Evolutionary conservation across 2,888 invertebrate species (phyloP), one percentile per base, ranked within the genome.

Genomic region (Pantelozetes paolii): DNA sequence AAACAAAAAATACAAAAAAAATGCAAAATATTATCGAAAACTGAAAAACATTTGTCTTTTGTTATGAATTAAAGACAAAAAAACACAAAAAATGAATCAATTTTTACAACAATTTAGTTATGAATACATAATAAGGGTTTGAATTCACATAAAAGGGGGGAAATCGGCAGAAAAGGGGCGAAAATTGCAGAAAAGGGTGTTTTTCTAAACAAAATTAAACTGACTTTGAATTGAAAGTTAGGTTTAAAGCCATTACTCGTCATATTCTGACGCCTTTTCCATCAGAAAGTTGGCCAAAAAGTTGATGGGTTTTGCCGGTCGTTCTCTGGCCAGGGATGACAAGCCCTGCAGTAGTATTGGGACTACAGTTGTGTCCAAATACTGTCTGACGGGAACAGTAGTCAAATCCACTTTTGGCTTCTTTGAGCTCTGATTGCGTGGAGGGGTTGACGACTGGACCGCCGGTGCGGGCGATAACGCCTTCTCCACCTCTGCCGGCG

Each of bases 321-420:
- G 50, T 18, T 59, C 64, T 62, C 74, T 75, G 26, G 77, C 77
- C 54, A 77, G 36, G 18, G 70, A 42, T 32, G 77, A 77, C 50
- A 77, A 32, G 36, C 70, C 77, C 5, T 36, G 28, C 23, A 76
- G 64, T 59, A 77, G 45, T 11, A 71, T 62, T 18, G 77, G 77
- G 5, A 77, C 77, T 9, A 77, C 77, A 3, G 77, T 77, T 69
- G 72, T 70, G 48, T 77, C 77, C 36, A 77, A 48, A 67, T 77
- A 77, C 48, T 75, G 75, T 15, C 77, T 73, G 26, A 75, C 73
- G n/a, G 76, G 73, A 30, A 76, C 28, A 26, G 73, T 30, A 18
- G 67, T 30, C 23, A 71, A 50, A 71, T 76, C 76, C 13, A 72
- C 57, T 71, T 71, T 71, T 11, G 71, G 73, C 62, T 74, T 73